These are phyloP conservation scores for Manis pentadactyla DNA, from an alignment of 2,797 vertebrate species.

Conservation along the genomic window DNA sequence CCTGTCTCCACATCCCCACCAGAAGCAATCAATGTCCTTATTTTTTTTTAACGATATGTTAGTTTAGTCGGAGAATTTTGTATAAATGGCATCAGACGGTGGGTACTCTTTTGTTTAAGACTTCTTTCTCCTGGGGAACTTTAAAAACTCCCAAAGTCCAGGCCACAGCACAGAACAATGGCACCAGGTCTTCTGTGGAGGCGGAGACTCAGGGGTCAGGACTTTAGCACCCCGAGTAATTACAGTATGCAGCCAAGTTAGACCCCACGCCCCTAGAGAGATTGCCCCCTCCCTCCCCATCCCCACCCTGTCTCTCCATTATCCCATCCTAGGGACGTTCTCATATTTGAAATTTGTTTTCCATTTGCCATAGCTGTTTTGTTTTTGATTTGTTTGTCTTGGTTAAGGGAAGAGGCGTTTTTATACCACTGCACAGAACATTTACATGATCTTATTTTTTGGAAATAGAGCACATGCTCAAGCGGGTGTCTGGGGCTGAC, in stretches of 20 bases:
- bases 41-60: not conserved
- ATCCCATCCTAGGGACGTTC: accelerated
- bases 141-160: not conserved
- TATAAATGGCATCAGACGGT: not conserved
- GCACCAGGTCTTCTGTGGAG: not conserved
- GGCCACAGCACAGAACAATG: not conserved
- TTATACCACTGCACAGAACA: not conserved
- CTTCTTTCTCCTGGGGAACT: not conserved
- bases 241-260: accelerated
- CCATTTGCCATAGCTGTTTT: not conserved
- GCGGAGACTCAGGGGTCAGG: not conserved
- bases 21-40: not conserved
- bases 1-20: not conserved
- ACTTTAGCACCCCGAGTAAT: not conserved
- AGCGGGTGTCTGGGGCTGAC: not conserved
- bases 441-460: not conserved
- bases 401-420: too few relatives aligned
- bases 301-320: not conserved
- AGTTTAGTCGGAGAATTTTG: not conserved
- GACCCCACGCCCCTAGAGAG: not conserved
- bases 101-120: not conserved
- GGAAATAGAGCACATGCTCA: too few relatives aligned
- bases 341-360: not conserved
- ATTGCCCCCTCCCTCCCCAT: too few relatives aligned
- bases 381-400: too few relatives aligned